phyloP scores from a whole-genome alignment of 2,113 vertebrate species.

The Zootoca vivipara region DNA sequence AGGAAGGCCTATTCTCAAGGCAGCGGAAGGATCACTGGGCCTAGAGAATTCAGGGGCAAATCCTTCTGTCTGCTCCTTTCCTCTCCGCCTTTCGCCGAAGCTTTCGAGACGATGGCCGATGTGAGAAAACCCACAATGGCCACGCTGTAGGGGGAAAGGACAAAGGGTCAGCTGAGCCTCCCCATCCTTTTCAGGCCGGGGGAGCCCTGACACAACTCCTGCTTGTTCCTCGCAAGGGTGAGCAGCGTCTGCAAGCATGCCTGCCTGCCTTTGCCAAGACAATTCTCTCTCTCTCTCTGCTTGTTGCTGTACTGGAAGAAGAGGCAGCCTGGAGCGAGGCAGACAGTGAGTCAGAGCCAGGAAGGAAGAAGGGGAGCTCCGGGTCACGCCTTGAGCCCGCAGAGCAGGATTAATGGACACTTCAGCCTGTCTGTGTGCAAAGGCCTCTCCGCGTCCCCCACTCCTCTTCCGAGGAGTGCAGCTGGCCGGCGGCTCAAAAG shows the following conservation, averaged over 20 bases:
- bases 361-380: not conserved
- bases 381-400: accelerated
- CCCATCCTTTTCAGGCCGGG: not conserved
- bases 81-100: not conserved
- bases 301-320: not conserved
- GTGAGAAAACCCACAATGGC: not conserved
- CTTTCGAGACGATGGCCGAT: too few species aligned
- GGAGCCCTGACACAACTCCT: not conserved
- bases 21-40: not conserved
- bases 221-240: not conserved
- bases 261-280: not conserved
- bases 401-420: not conserved
- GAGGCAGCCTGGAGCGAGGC: slow-evolving; percentile 11
- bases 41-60: not conserved
- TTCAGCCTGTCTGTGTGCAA: not conserved
- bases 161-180: not conserved
- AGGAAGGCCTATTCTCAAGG: not conserved
- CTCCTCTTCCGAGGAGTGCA: accelerated
- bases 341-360: not conserved
- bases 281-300: not conserved
- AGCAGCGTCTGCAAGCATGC: not conserved
- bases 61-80: not conserved
- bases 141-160: not conserved
- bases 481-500: not conserved
- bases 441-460: not conserved